Evolutionary conservation across 2,113 vertebrate genomes (phyloP).

Genomic region (Danio rerio): GRCz12tu NC_133191.1:23966001-23966500

Average conservation of each 20-base stretch:
- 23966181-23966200: too few relatives aligned
- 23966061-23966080: too few relatives aligned
- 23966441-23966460: background rate
- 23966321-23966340: background rate
- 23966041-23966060: too few relatives aligned
- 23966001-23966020: too few relatives aligned
- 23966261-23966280: background rate
- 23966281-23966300: background rate
- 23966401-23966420: constrained; percentile 83
- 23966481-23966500: background rate
- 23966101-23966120: too few relatives aligned
- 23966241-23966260: too few relatives aligned
- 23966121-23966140: too few relatives aligned
- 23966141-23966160: too few relatives aligned
- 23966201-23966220: too few relatives aligned
- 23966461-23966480: background rate
- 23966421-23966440: background rate
- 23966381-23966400: constrained; percentile 90
- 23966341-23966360: constrained; percentile 16
- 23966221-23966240: background rate
- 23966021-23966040: too few relatives aligned
- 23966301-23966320: background rate
- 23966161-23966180: too few relatives aligned
- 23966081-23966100: too few relatives aligned
- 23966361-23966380: constrained; percentile 81